Evolutionary conservation across 2,113 vertebrate species (phyloP), one percentile per base, ranked within the genome.

Genomic region (Bubo scandiacus): DNA sequence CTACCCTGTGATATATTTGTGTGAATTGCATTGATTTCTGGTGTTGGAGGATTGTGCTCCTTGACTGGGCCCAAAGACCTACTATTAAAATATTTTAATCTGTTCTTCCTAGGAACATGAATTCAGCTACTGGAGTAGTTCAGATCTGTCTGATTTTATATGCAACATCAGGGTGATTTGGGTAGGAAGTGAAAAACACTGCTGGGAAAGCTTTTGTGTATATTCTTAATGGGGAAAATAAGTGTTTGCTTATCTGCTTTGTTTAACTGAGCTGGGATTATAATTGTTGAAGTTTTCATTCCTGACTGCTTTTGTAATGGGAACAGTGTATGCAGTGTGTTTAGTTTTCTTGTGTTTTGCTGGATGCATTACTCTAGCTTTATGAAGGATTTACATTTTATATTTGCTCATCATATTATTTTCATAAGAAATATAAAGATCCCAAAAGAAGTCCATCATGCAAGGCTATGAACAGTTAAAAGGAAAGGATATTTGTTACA

Each of bases 201-300:
- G 21, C 21, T 36, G 18, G 54, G 54, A 89, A 92, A 80, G 42
- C 36, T 88, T 74, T 67, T 74, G 4, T 65, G 2, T 94, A 29
- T 91, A 57, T 77, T 92, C 30, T 91, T 92, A 89, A 66, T 57
- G 45, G 49, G 10, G 9, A 73, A 94, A 90, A 67, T 52, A 92
- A 86, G 15, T 78, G 30, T 86, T 93, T 92, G 51, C 73, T 88
- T 89, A 78, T 95, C 78, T 86, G 29, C 71, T 89, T 66, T 92
- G 57, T 78, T 96, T 92, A 94, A 83, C 58, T 96, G 88, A 62
- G 40, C 81, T 80, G 23, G 63, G 71, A 81, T 94, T 95, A 66
- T 81, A 91, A 92, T 87, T 71, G 27, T 32, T 95, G 38, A 79
- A 57, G 49, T 93, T 91, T 92, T 92, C 55, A 84, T 96, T 94